Evolutionary conservation across 64 coral and sea anemone species (phyloP), one percentile per base, ranked within the genome.

Genomic region (Dendrophyllia cribrosa): DNA sequence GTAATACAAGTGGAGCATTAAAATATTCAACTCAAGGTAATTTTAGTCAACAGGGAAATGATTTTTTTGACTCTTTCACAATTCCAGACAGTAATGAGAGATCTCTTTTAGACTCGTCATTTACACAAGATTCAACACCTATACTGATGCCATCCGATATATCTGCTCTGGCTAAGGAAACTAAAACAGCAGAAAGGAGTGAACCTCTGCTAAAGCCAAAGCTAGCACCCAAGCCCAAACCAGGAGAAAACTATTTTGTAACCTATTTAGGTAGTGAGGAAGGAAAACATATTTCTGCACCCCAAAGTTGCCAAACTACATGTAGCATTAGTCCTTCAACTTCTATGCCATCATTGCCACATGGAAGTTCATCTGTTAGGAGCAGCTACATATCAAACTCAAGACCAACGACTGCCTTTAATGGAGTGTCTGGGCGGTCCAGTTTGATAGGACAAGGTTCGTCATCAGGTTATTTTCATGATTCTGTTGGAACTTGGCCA

Each of bases 71-170:
- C 14, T 43, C 24, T 20, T 51, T 24, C 19, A 26, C 86, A 47
- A 48, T 21, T 43, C 9, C 16, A 16, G 26, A 80, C 23, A 64
- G 34, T 23, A 58, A 67, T 16, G 23, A 65, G 46, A 85, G 69
- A 24, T 51, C 70, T 77, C 23, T 86, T 34, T 88, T 95, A 24
- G 80, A 91, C 56, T 95, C 93, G n/a, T 95, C 93, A 17, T 95
- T 95, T 68, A 73, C 51, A 76, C 70, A 91, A 12, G 93, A 95
- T 65, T 58, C 61, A 77, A 86, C 87, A 71, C 43, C 79, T 90
- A 2, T 76, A 7, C 23, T 90, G 48, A 49, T 74, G n/a, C 77
- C 86, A 5, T 65, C 44, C 58, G 51, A 17, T 19, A 7, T 22
- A 7, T 25, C 60, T 46, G 17, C 60, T 45, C 44, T 72, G 17